These are phyloP conservation scores for Aphaenogaster floridana DNA, from an alignment of 1,140 invertebrate species.

Conservation along the genomic window DNA sequence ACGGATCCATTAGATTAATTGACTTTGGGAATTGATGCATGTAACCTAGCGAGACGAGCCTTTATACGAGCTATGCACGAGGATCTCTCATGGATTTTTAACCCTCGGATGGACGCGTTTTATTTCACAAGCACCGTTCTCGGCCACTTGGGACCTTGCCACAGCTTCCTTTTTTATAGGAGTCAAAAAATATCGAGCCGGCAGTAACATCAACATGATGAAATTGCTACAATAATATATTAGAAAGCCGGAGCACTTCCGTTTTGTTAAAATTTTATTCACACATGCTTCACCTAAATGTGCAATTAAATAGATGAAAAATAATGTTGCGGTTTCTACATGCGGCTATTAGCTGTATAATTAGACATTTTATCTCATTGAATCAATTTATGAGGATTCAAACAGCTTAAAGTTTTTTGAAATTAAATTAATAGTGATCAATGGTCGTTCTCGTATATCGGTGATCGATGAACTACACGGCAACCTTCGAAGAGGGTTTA, in stretches of 20 bases:
- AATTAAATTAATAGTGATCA: conserved; percentile 5
- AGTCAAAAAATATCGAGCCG: not conserved
- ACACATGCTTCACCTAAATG: not conserved
- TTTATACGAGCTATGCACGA: not conserved
- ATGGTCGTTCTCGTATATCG: not conserved
- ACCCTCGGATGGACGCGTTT: conserved; percentile 21
- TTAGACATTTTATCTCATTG: not conserved
- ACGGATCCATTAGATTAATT: conserved; percentile 78
- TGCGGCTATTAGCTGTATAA: not conserved
- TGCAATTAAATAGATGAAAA: not conserved
- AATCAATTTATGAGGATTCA: conserved; percentile 11
- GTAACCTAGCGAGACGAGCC: conserved; percentile 40
- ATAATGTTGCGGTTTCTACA: not conserved
- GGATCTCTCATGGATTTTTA: conserved; percentile 43
- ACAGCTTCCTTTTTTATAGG: not conserved
- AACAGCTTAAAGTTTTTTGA: not conserved
- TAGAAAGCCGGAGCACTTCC: not conserved
- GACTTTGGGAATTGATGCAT: conserved; percentile 69
- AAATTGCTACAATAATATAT: not conserved
- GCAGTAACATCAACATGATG: not conserved
- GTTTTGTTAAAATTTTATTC: conserved; percentile 16
- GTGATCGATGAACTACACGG: not conserved
- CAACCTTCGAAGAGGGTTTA: conserved; percentile 3
- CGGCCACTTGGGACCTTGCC: conserved; percentile 15
- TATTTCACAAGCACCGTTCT: conserved; percentile 32